Evolutionary conservation across 2,797 vertebrate genomes (phyloP).

Genomic region (Tapirus indicus): DNA sequence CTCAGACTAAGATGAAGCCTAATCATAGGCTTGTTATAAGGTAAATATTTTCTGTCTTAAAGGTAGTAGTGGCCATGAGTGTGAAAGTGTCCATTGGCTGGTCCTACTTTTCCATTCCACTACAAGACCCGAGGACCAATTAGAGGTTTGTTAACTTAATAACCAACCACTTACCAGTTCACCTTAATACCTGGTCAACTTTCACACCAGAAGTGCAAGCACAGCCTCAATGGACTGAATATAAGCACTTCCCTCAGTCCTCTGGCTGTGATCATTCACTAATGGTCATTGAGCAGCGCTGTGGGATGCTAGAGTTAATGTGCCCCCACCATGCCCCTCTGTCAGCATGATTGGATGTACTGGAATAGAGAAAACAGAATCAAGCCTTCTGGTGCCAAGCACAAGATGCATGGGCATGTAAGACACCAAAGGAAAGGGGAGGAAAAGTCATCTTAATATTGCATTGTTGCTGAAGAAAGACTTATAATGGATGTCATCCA

Average conservation of each 20-base stretch:
- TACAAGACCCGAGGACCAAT: neutral
- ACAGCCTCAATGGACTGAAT: neutral
- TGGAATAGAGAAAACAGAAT: conserved; percentile 23
- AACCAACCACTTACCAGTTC: neutral
- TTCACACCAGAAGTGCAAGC: neutral
- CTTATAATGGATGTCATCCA: conserved; percentile 28
- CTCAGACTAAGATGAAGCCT: neutral
- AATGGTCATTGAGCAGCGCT: neutral
- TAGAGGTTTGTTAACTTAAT: neutral
- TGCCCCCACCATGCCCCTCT: neutral
- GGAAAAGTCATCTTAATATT: neutral
- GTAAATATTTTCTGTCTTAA: neutral
- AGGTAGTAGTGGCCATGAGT: neutral
- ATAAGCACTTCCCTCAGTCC: accelerated
- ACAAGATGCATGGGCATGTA: neutral
- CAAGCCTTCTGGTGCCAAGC: neutral
- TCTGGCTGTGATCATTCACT: neutral
- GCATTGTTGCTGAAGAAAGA: conserved; percentile 5
- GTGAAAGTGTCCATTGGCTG: neutral
- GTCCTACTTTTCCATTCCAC: neutral
- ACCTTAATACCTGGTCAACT: neutral
- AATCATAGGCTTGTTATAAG: neutral
- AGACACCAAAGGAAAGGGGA: neutral
- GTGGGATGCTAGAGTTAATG: neutral
- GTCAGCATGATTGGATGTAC: neutral